Base-by-base conservation (phyloP, 2,797 vertebrate genomes). In the Kryptopterus vitreolus region DNA sequence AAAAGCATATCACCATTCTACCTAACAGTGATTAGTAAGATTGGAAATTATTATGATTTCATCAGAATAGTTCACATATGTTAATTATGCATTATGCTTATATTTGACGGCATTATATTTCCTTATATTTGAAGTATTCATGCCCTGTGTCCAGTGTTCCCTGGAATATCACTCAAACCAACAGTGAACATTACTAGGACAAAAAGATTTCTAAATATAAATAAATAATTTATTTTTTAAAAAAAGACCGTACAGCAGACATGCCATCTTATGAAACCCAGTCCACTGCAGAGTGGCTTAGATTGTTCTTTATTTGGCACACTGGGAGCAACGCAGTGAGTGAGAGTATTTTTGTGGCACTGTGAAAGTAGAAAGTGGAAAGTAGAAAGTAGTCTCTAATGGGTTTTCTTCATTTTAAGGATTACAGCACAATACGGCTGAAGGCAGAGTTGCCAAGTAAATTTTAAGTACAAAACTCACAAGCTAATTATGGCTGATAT, bases 401-500 rank as follows among this genome's bases (percentile, higher is more conserved):
- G 72, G n/a, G 31, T 74, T 74, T 65, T 22, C 52, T 73, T 4
- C 13, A 46, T 50, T 71, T 65, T 71, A 4, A 43, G 31, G 2
- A 35, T 18, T 68, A 59, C 55, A 73, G n/a, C 52, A 24, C 52
- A 73, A 38, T 73, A 57, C 58, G 61, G 12, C 55, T 66, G 58
- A 58, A 66, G 24, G 22, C 38, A 65, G 35, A 77, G 22, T 66
- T 58, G 76, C 1, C 61, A 72, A 78, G 53, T 59, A 31, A 71
- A 50, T 66, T 74, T 66, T 66, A 79, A 50, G 73, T 46, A 61
- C 57, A 78, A 63, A 59, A 69, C 63, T 74, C 43, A 3, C 62
- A 79, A 65, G 24, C 38, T 72, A 38, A 69, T 66, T 52, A 68
- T 53, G 74, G 43, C 77, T 79, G 10, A 46, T 62, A 82, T 79